These are phyloP conservation scores for Notarius lentiginosus DNA, from an alignment of 2,113 vertebrate species.

Conservation along the genomic window DNA sequence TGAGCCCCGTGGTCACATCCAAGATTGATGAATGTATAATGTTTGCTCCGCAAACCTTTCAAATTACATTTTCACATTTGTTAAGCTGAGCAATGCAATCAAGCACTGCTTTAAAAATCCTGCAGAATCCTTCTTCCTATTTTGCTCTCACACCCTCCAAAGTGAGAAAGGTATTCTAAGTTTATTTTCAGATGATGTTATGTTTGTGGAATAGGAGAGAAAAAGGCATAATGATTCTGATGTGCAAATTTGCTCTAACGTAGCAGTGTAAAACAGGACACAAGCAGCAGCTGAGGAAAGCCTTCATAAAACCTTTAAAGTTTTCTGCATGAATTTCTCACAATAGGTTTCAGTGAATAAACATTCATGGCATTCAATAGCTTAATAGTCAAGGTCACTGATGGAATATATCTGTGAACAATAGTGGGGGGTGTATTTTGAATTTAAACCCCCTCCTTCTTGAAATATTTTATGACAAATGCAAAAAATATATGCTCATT, in stretches of 20 bases:
- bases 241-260: conserved; percentile 2
- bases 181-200: conserved; percentile 25
- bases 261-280: conserved; percentile 14
- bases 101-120: conserved; percentile 23
- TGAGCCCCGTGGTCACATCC: conserved; percentile 45
- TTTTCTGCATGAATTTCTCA: not conserved
- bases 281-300: not conserved
- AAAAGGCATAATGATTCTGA: conserved; percentile 1
- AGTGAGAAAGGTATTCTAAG: conserved; percentile 33
- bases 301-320: not conserved
- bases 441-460: too few species aligned
- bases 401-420: not conserved
- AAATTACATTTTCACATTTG: conserved; percentile 47
- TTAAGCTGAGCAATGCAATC: conserved; percentile 42
- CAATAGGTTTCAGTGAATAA: not conserved
- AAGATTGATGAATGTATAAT: conserved; percentile 48
- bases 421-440: not conserved
- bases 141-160: conserved; percentile 2
- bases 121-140: conserved; percentile 25
- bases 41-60: conserved; percentile 44
- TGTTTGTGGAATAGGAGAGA: not conserved
- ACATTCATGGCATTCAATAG: not conserved
- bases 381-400: not conserved
- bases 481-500: too few species aligned
- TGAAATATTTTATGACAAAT: too few species aligned